Base-by-base conservation (phyloP, 1,140 invertebrate species). In the Amphibalanus amphitrite region DNA sequence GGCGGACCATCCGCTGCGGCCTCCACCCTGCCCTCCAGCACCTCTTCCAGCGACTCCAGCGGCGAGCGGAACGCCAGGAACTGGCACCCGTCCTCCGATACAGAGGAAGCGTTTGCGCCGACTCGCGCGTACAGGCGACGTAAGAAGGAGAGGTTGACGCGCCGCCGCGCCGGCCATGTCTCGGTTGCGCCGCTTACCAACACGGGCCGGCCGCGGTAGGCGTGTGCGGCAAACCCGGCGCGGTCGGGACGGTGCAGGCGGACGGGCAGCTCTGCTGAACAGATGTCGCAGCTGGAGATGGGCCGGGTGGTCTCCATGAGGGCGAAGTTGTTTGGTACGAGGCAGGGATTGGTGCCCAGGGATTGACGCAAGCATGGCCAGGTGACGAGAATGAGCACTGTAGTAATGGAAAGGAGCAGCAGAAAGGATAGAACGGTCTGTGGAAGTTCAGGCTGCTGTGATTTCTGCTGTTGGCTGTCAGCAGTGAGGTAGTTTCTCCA, bases 251-350 rank as follows among this genome's bases (percentile, higher is more conserved):
- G 91, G 68, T 79, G 75, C 71, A 88, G 78, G 69, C 90, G 81
- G 6, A 70, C 65, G 64, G 84, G 84, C 33, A 79, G 78, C 25
- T 88, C 82, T 71, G 82, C 79, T 70, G 76, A 79, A 80, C 90
- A 92, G 78, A 89, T 90, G 73, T 82, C 81, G 78, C 92, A 95
- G 78, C 91, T 85, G 10, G 89, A 88, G n/a, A 89, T 82, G 23
- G 91, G 91, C 72, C 91, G 82, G 20, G 89, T 89, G 65, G 89
- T 88, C 81, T 94, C 91, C 88, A 89, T 91, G 38, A 92, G 82
- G 67, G 94, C 82, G 77, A 89, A 90, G 81, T 92, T 92, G 79
- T 90, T 91, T 73, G 87, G 86, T 75, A 94, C 75, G 69, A 92
- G 78, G 80, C 91, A 93, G 38, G 38, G 38, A 17, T 38, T 8